Evolutionary conservation across 1,140 invertebrate genomes (phyloP), one percentile per base, ranked within the genome.

Genomic region (Zaprionus africanus): DNA sequence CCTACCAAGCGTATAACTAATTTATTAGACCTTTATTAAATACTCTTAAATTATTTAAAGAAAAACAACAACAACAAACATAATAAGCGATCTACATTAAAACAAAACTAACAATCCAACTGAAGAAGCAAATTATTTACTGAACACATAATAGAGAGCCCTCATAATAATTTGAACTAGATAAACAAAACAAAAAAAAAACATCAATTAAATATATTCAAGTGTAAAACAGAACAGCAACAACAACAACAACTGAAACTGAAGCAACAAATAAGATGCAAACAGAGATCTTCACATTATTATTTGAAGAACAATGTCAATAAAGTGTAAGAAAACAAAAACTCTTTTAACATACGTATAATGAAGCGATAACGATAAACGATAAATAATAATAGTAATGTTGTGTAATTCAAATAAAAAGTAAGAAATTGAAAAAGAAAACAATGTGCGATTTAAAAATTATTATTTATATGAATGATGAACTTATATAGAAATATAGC

Each of bases 401-500:
- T 90, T 90, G 85, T 85, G 85, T 90, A 90, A 90, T 90, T 90
- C 85, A 90, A 90, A 79, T 85, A 85, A 82, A 88, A 84, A 78
- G 76, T 70, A 82, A 74, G 76, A 58, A 79, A 76, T 58, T 58
- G 56, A 80, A 69, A 51, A 36, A 64, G 79, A 60, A 66, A 76
- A 75, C 76, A 77, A 76, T 81, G 85, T 90, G 85, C 85, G 85
- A 90, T 82, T 81, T 88, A 88, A 79, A 46, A 83, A 88, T 87
- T 80, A 87, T 87, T 87, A 87, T 87, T 87, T 87, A 87, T 87
- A 88, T 87, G 43, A 83, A 81, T 49, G 65, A 87, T 83, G 84
- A 87, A 87, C 84, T 88, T 87, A 88, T 87, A 90, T 88, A 84
- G 78, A 90, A 90, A 81, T 85, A 88, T 85, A 88, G 85, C 82